These are phyloP conservation scores for Brachionus manjavacas DNA, from an alignment of 1,140 invertebrate genomes.

Conservation along the genomic window DNA sequence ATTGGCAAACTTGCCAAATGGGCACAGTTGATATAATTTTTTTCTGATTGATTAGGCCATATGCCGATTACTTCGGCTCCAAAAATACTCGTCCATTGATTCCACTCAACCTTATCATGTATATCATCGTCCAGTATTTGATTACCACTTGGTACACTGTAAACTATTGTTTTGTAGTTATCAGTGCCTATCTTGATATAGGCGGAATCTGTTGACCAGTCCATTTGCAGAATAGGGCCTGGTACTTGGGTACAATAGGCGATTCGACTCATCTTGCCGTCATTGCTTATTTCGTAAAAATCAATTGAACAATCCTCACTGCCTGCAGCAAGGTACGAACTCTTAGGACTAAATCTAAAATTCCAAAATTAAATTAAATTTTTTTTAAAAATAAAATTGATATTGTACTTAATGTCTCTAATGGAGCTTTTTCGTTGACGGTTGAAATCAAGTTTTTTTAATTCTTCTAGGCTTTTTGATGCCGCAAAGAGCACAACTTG, in stretches of 20 bases:
- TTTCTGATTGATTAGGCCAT: slow-evolving; percentile 52
- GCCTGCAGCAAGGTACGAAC: slow-evolving; percentile 52
- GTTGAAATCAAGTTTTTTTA: slow-evolving; percentile 15
- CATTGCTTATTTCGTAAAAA: slow-evolving; percentile 53
- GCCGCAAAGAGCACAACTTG: neutral
- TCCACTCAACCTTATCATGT: slow-evolving; percentile 53
- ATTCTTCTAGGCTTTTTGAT: neutral
- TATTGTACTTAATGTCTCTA: slow-evolving; percentile 21
- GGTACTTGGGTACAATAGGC: slow-evolving; percentile 55
- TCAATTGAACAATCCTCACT: slow-evolving; percentile 55
- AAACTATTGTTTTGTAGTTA: slow-evolving; percentile 53
- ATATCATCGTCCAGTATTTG: slow-evolving; percentile 44
- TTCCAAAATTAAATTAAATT: neutral
- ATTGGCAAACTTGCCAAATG: slow-evolving; percentile 52
- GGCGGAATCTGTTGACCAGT: slow-evolving; percentile 55
- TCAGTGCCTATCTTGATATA: slow-evolving; percentile 54
- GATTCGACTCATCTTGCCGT: slow-evolving; percentile 47
- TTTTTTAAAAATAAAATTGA: neutral
- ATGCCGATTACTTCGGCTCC: slow-evolving; percentile 56
- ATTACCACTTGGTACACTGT: slow-evolving; percentile 50
- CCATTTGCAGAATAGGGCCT: slow-evolving; percentile 55
- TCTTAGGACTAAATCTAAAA: slow-evolving; percentile 54
- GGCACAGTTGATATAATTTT: slow-evolving; percentile 55
- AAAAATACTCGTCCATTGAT: slow-evolving; percentile 55
- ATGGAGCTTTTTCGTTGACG: slow-evolving; percentile 24